Percentiles rank a stretch among this genome's conserved stretches.
Conservation (phyloP, 2,113 vertebrate species). For the Alosa alosa region DNA sequence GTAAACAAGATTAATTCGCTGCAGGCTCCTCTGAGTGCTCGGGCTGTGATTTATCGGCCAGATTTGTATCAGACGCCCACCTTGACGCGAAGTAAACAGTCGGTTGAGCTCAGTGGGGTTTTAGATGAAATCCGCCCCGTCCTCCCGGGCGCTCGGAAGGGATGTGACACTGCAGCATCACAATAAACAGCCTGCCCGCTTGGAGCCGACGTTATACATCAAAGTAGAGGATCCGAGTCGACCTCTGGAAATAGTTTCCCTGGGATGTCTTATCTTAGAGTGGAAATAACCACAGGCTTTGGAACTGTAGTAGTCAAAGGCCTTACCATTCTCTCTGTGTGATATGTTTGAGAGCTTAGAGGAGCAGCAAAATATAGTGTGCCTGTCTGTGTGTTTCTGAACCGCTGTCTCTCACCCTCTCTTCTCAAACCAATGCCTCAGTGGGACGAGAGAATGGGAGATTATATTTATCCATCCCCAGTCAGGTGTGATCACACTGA, state of each 20-base stretch:
- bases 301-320: background rate
- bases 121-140: background rate
- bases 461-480: background rate
- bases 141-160: background rate
- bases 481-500: background rate
- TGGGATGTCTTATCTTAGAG: background rate
- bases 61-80: slow-evolving; percentile 33
- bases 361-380: background rate
- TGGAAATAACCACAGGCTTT: background rate
- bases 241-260: background rate
- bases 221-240: background rate
- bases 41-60: slow-evolving; percentile 39
- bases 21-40: slow-evolving; percentile 36
- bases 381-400: background rate
- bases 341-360: background rate
- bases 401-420: background rate
- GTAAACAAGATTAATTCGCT: slow-evolving; percentile 51
- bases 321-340: background rate
- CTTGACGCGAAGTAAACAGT: slow-evolving; percentile 38
- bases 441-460: background rate
- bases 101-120: background rate
- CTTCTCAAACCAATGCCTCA: background rate
- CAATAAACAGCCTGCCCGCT: background rate
- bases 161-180: background rate
- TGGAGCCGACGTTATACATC: background rate